phyloP scores from a whole-genome alignment of 2,113 vertebrate genomes.

The Eubucco bourcierii region DNA sequence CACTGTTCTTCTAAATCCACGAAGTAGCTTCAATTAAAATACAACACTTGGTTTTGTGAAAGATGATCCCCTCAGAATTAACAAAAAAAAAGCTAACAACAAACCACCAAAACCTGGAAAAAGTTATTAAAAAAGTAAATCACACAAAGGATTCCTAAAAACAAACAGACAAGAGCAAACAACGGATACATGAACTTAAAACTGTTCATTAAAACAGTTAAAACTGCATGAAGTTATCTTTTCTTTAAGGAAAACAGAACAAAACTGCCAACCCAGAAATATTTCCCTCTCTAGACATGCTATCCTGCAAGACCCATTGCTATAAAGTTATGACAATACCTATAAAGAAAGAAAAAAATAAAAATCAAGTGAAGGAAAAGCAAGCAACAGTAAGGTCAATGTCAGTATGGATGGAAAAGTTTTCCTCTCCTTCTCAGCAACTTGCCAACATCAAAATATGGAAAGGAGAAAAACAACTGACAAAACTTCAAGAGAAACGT shows the following conservation, averaged over 20 bases:
- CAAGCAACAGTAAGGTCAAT: neutral
- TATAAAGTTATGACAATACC: neutral
- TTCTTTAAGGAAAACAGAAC: neutral
- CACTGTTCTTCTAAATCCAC: neutral
- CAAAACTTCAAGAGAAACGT: neutral
- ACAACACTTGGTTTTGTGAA: neutral
- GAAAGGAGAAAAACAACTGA: neutral
- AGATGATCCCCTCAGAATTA: neutral
- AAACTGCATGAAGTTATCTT: neutral
- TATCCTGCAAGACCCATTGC: neutral
- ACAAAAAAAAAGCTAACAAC: neutral
- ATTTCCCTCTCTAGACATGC: neutral
- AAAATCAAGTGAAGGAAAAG: neutral
- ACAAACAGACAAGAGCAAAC: neutral
- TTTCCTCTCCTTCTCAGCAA: neutral
- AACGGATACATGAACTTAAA: neutral
- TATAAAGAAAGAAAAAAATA: neutral
- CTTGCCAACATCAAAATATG: neutral
- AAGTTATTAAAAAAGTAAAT: neutral
- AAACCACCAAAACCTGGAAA: neutral
- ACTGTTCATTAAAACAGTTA: neutral
- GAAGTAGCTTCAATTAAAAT: neutral
- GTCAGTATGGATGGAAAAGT: neutral
- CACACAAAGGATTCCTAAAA: neutral
- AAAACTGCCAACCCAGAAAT: neutral